Base-by-base conservation (phyloP, 2,797 vertebrate genomes). In the Myoxocephalus aenaeus region DNA sequence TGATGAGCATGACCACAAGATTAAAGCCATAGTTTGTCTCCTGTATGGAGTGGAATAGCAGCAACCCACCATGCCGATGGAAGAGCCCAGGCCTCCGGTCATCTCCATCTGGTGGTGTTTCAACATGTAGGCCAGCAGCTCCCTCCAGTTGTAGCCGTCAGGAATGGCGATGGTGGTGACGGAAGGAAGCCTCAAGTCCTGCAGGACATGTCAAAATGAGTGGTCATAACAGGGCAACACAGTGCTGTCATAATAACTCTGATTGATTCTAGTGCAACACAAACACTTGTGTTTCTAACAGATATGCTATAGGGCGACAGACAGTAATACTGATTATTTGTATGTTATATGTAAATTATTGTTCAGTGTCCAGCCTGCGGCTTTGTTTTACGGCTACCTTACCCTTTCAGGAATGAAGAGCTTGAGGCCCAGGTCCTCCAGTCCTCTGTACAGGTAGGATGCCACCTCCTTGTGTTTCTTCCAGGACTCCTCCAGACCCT, bases 401-500 rank as follows among this genome's bases (percentile, higher is more conserved):
- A 99, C 98, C 89, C 90, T 95, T 7, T 99, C 96, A 76, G 96
- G 95, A 81, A 99, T 94, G 4, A 98, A 99, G 44, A 98, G 96
- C 86, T 97, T 94, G 1, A 99, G 92, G 13, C 97, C 98, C 72
- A 99, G 79, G 65, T 93, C 94, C 15, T 93, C 91, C 77, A 99
- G 90, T 20, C 96, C 96, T 80, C 85, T 90, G 65, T 97, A 96
- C 38, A 99, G 90, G 40, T 95, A 95, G 0, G 88, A 34, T 0
- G 96, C 93, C 71, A 93, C 95, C 77, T 96, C 95, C 9, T 29
- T 94, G 87, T 99, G 97, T 12, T 85, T 92, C 48, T 73, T 93
- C 98, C 98, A 99, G 0, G 95, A 97, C 25, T 83, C 94, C 81
- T 99, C 97, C 87, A 99, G 94, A 38, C 98, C 97, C 98, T 99